Base-by-base conservation (phyloP, 1,140 invertebrate genomes). In the Nomia melanderi region DNA sequence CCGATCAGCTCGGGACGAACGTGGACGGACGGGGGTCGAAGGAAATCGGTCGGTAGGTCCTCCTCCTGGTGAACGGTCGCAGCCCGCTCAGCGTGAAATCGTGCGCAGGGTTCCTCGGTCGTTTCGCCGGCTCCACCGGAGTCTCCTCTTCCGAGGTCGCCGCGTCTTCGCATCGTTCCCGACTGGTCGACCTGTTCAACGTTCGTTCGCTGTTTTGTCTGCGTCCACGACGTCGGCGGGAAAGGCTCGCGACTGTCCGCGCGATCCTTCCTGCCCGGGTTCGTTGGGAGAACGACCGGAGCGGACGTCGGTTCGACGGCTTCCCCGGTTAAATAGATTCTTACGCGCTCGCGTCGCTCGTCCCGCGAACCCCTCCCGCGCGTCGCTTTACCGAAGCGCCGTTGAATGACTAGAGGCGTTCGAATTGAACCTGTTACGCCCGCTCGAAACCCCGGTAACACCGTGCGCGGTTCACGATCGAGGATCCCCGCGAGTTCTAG, bases 321-420 rank as follows among this genome's bases (percentile, higher is more conserved):
- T 11, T 1, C 17, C 17, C 1, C 17, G 17, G 44, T n/a, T n/a
- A 47, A 47, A 36, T 20, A 47, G 5, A 5, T 47, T 47, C 8
- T 8, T 8, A 36, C 33, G 3, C 33, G 8, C 3, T 36, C 39
- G 39, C 4, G 39, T 12, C 1, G 11, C 39, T 11, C 47, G n/a
- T n/a, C n/a, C n/a, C n/a, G 50, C 20, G n/a, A 9, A 53, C 17
- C 7, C 17, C 5, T 8, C 5, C 2, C n/a, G n/a, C 23, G n/a
- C n/a, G 4, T 23, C 50, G 64, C 83, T 88, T 86, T 86, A 88
- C 83, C 77, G 85, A 89, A 89, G 88, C 88, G 87, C 89, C 88
- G 86, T 90, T 89, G 88, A 84, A 87, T 90, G 88, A 90, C 88
- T 90, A 90, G 88, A 90, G 86, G 86, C 87, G 87, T 90, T 89